Percentiles rank a stretch among this genome's conserved stretches.
phyloP scores from a whole-genome alignment of 23 tunicate species.

The Clavelina lepadiformis region DNA sequence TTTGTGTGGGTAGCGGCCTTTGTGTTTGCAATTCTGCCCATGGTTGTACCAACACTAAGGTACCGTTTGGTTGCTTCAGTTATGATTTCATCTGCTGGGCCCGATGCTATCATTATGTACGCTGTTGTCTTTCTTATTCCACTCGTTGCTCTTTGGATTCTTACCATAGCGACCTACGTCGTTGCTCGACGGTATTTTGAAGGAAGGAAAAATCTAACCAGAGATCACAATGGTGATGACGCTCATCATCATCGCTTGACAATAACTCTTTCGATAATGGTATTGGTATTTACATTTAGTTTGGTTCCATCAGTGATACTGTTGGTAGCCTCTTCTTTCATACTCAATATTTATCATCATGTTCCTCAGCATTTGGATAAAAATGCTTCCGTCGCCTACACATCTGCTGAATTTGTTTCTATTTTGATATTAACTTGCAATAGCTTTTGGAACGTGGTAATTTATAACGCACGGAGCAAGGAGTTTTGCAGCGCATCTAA shows the following conservation, averaged over 20 bases:
- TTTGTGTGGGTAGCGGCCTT: conserved; percentile 31
- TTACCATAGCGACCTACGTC: conserved; percentile 34
- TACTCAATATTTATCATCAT: neutral
- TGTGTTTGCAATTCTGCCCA: conserved; percentile 32
- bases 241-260: too few relatives aligned
- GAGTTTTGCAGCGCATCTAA: too few relatives aligned
- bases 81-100: conserved; percentile 15
- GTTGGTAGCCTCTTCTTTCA: conserved; percentile 15
- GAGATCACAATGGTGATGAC: neutral
- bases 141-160: conserved; percentile 38
- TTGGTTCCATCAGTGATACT: conserved; percentile 24
- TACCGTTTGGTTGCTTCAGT: conserved; percentile 39
- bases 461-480: conserved; percentile 44
- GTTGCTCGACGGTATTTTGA: conserved; percentile 24
- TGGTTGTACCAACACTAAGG: conserved; percentile 20
- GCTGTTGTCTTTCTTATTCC: conserved; percentile 30
- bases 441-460: conserved; percentile 66
- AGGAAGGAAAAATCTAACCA: conserved; percentile 16
- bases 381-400: neutral
- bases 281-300: conserved; percentile 43
- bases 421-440: conserved; percentile 28
- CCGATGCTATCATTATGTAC: conserved; percentile 21
- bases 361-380: conserved; percentile 4
- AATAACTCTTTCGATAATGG: conserved; percentile 43
- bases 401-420: conserved; percentile 17